Conservation (phyloP, 53 echinoderm and acorn worm genomes). For the Echinarachnius parma region DNA sequence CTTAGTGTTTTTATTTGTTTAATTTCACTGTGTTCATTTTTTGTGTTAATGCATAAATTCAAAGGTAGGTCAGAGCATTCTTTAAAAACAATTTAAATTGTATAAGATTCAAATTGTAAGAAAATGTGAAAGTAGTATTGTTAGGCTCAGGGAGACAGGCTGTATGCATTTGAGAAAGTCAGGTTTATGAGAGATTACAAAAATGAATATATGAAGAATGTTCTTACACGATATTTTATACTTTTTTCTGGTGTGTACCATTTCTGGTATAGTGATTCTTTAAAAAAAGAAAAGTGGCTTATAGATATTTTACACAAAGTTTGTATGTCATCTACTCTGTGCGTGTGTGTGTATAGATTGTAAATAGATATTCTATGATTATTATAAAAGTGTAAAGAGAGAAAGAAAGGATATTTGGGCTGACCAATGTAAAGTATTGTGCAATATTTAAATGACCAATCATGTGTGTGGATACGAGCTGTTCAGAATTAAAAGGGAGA, state of each 20-base stretch:
- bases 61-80: no score
- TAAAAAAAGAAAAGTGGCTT: slow-evolving; percentile 26
- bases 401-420: slow-evolving; percentile 17
- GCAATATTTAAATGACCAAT: slow-evolving; percentile 54
- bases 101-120: no score
- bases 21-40: no score
- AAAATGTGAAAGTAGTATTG: no score
- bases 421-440: slow-evolving; percentile 52
- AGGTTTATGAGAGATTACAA: not conserved
- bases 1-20: no score
- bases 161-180: slow-evolving; percentile 14
- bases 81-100: no score
- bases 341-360: slow-evolving; percentile 40
- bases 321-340: not conserved
- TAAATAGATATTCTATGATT: slow-evolving; percentile 37
- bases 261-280: slow-evolving; percentile 33
- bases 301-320: slow-evolving; percentile 1
- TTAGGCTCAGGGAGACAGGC: slow-evolving; percentile 19
- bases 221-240: slow-evolving; percentile 6
- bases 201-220: not conserved
- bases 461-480: slow-evolving; percentile 38
- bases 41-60: no score
- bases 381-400: slow-evolving; percentile 5
- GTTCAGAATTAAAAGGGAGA: slow-evolving; percentile 12
- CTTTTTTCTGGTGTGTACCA: slow-evolving; percentile 13